These are phyloP conservation scores for Drosophila prostipennis DNA, from an alignment of 2,888 invertebrate genomes.

Conservation along the genomic window DNA sequence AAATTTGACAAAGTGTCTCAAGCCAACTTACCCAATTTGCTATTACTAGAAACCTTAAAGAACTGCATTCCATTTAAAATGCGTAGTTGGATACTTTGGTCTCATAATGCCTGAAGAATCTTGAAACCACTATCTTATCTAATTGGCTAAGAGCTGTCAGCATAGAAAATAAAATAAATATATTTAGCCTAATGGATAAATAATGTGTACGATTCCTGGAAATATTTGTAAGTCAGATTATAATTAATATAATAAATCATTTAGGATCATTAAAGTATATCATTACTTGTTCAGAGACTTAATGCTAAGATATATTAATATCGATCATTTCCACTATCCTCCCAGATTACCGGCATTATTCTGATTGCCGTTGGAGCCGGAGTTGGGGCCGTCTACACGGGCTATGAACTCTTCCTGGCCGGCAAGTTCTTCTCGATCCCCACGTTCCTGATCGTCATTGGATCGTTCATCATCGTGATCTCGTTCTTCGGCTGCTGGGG, in stretches of 20 bases:
- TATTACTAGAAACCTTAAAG: too few species aligned
- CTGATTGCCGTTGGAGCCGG: conserved; percentile 90
- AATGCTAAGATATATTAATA: not conserved
- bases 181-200: conserved; percentile 4
- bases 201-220: not conserved
- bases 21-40: too few species aligned
- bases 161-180: not conserved
- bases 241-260: too few species aligned
- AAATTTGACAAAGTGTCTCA: too few species aligned
- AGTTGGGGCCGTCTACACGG: conserved; percentile 87
- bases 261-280: too few species aligned
- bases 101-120: not conserved
- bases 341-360: conserved; percentile 91
- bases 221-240: not conserved
- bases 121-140: conserved; percentile 13
- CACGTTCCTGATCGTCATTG: conserved; percentile 89
- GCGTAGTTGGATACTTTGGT: not conserved
- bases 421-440: conserved; percentile 90
- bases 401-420: conserved; percentile 89
- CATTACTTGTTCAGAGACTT: not conserved
- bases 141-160: not conserved
- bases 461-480: conserved; percentile 88
- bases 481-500: conserved; percentile 96
- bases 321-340: not conserved
- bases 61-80: not conserved